These are phyloP conservation scores for Pristionchus arcanus DNA, from an alignment of 2,888 invertebrate species.

Conservation along the genomic window DNA sequence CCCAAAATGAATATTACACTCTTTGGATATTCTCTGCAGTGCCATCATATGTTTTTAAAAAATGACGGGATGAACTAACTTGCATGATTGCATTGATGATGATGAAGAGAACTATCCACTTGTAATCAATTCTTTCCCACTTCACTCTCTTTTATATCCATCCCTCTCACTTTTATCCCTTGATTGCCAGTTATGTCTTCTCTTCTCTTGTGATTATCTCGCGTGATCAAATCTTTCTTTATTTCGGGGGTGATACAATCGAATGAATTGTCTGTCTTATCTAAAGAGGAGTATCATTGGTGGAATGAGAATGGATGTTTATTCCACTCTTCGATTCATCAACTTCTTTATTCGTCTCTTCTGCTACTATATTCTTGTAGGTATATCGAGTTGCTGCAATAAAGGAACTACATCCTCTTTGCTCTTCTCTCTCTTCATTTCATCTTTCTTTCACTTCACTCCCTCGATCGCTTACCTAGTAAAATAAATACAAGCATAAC, in stretches of 20 bases:
- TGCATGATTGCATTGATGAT: background rate
- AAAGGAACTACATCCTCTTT: too few species aligned
- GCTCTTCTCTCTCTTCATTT: background rate
- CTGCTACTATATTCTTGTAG: background rate
- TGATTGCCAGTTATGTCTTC: background rate
- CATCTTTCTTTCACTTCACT: slow-evolving; percentile 4
- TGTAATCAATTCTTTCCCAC: background rate
- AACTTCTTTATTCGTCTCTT: background rate
- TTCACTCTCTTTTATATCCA: slow-evolving; percentile 20
- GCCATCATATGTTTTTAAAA: slow-evolving; percentile 5
- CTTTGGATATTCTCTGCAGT: slow-evolving; percentile 63
- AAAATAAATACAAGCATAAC: slow-evolving; percentile 74
- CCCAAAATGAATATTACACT: slow-evolving; percentile 91
- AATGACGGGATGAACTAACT: background rate
- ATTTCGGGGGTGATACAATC: background rate
- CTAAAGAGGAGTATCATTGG: slow-evolving; percentile 35
- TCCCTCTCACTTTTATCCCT: slow-evolving; percentile 17
- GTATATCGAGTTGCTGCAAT: slow-evolving; percentile 40
- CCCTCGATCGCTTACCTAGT: background rate
- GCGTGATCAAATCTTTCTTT: background rate
- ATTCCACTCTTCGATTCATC: background rate
- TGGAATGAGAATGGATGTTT: background rate
- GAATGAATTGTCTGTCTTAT: background rate
- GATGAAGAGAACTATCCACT: background rate
- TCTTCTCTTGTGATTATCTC: slow-evolving; percentile 10